Evolutionary conservation across 2,797 vertebrate species (phyloP).

Genomic region (Botia kubotai): DNA sequence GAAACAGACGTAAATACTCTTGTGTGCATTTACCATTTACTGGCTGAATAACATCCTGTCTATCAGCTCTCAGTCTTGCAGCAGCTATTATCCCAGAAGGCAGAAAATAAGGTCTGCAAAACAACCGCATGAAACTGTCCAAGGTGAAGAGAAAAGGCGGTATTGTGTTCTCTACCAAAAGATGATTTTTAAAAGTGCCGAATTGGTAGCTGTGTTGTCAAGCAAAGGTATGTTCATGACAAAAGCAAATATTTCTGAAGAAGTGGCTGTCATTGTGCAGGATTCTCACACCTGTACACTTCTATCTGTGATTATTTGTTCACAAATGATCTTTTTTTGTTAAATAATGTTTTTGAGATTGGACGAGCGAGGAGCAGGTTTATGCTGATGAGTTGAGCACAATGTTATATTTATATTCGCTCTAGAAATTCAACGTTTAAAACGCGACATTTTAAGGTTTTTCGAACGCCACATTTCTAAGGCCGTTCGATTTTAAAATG

Average conservation of each 20-base stretch:
- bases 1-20: background rate
- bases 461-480: background rate
- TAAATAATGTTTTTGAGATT: too few relatives aligned
- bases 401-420: too few relatives aligned
- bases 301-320: too few relatives aligned
- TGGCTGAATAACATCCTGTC: background rate
- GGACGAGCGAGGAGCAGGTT: too few relatives aligned
- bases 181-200: background rate
- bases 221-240: background rate
- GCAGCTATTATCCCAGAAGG: conserved; percentile 16
- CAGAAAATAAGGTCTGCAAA: conserved; percentile 13
- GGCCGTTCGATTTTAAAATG: background rate
- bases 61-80: conserved; percentile 6
- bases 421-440: too few relatives aligned
- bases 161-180: background rate
- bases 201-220: background rate
- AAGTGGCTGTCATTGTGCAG: background rate
- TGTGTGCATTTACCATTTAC: conserved; percentile 6
- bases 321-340: too few relatives aligned
- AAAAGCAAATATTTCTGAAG: background rate
- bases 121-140: background rate
- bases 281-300: background rate
- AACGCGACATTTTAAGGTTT: too few relatives aligned
- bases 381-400: too few relatives aligned
- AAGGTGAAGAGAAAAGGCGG: background rate